Conservation (phyloP, 1,140 invertebrate species). For the Bombus sibiricus region DNA sequence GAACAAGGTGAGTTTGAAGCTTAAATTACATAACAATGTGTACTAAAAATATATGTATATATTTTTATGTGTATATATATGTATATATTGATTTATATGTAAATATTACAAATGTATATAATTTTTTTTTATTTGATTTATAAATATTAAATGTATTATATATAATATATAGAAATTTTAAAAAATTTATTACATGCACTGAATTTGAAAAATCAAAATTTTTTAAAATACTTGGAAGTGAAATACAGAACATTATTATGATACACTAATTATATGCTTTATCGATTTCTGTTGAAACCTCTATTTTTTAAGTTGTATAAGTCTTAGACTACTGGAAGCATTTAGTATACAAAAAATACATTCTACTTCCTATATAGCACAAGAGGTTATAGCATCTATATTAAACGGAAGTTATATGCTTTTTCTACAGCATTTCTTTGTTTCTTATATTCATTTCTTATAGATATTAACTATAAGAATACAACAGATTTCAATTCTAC, state of each 20-base stretch:
- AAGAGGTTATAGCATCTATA: background rate
- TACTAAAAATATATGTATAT: slow-evolving; percentile 62
- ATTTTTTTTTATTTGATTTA: background rate
- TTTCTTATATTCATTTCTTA: background rate
- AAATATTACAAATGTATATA: slow-evolving; percentile 31
- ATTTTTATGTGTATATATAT: background rate
- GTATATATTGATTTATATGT: background rate
- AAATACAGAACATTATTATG: slow-evolving; percentile 1
- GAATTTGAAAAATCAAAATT: background rate
- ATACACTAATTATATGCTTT: background rate
- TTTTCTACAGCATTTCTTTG: background rate
- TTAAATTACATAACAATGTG: slow-evolving; percentile 39
- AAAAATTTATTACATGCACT: background rate
- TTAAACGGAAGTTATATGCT: background rate
- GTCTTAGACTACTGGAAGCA: slow-evolving; percentile 17
- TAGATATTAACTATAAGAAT: background rate
- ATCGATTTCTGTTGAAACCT: background rate
- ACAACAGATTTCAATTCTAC: background rate
- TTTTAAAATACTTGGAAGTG: background rate
- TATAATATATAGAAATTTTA: background rate
- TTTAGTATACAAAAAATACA: slow-evolving; percentile 5
- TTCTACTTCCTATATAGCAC: background rate
- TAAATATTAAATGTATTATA: background rate
- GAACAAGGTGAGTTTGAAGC: slow-evolving; percentile 29
- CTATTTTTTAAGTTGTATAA: background rate